phyloP scores from a whole-genome alignment of 2,888 invertebrate species.

The Sicus ferrugineus region DNA sequence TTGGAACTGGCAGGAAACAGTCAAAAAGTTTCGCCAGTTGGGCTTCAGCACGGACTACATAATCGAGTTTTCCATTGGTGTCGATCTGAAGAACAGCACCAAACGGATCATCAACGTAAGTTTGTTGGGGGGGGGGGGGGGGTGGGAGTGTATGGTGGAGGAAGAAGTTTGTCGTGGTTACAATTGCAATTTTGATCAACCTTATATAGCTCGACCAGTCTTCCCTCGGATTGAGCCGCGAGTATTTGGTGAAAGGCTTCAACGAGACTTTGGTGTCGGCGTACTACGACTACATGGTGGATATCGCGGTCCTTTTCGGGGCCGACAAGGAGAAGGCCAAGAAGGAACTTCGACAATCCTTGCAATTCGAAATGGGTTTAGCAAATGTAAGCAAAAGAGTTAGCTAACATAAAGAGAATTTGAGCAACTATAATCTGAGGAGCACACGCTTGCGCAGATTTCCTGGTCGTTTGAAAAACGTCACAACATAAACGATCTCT shows the following conservation, averaged over 20 bases:
- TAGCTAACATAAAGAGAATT: neutral
- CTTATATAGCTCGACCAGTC: constrained; percentile 82
- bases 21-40: constrained; percentile 79
- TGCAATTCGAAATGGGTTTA: constrained; percentile 87
- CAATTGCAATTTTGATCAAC: too few species aligned
- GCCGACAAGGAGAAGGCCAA: constrained; percentile 75
- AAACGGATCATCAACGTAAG: constrained; percentile 84
- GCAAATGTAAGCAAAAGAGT: constrained; percentile 79
- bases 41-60: constrained; percentile 92
- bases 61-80: constrained; percentile 87
- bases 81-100: constrained; percentile 89
- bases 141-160: too few species aligned
- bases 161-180: too few species aligned
- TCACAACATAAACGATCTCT: constrained; percentile 87
- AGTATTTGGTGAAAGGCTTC: constrained; percentile 80
- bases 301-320: constrained; percentile 85
- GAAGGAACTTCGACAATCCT: constrained; percentile 77
- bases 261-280: constrained; percentile 84
- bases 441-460: constrained; percentile 68
- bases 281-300: constrained; percentile 87
- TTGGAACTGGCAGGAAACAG: constrained; percentile 84
- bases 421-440: neutral
- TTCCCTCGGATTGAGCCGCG: constrained; percentile 82
- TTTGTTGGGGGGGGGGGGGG: neutral
- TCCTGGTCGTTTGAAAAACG: constrained; percentile 89